Evolutionary conservation across 1,140 invertebrate species (phyloP), one percentile per base, ranked within the genome.

Genomic region (Diorhabda carinulata): DNA sequence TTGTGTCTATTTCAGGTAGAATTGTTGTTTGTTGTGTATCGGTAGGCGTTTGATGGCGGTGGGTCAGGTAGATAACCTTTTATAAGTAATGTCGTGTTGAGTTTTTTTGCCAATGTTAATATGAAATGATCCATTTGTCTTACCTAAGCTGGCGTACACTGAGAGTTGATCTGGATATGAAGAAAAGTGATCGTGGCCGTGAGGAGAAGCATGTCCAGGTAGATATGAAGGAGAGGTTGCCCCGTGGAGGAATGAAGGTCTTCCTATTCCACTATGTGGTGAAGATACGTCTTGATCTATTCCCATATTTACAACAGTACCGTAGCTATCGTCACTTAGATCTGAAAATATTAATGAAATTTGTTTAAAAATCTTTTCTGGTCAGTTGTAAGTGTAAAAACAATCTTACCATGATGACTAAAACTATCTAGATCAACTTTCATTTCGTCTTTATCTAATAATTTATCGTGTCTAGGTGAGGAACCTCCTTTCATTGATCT

Each of bases 381-480:
- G 43, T 4, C 44, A 45, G 44, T 43, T 43, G 5, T 63, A 69
- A 7, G n/a, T 61, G 5, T 43, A 45, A 47, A 43, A 47, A 52
- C 61, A 25, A 68, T 77, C 82, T 83, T 84, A 95, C 92, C 92
- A 75, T 95, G 91, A 84, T 93, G 92, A 80, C 91, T 92, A 78
- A 93, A 95, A 74, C 90, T 92, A 81, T 94, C 92, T 64, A 93
- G 84, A 81, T 94, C 92, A 44, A 93, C 90, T 80, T 94, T 94
- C 69, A 92, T 86, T 69, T 94, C 92, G 78, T 94, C 92, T 76
- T 94, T 93, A 75, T 93, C 91, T 4, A 92, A 84, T 57, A 92
- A 83, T 77, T 91, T 88, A 75, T 92, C 91, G 74, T 91, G 89
- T 72, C 90, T 84, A 2, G 91, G 91, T 7, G 91, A 93, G 44